These are phyloP conservation scores for Heptranchias perlo DNA, from an alignment of 2,113 vertebrate genomes.

Conservation along the genomic window DNA sequence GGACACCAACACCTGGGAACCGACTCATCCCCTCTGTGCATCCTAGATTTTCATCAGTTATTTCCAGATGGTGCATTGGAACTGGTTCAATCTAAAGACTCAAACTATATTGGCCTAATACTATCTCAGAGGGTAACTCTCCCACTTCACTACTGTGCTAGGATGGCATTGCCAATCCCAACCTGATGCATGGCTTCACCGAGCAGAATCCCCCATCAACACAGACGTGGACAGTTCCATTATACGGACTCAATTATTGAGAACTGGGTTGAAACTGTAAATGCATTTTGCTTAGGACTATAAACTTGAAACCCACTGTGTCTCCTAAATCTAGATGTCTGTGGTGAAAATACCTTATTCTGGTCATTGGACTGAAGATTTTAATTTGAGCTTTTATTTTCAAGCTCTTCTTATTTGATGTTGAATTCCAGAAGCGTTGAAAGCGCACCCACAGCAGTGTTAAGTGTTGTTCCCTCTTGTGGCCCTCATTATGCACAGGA, in stretches of 20 bases:
- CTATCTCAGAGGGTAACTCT: not conserved
- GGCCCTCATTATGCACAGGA: not conserved
- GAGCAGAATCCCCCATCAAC: not conserved
- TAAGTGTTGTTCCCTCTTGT: not conserved
- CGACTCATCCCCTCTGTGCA: not conserved
- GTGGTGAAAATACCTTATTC: not conserved
- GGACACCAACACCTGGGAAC: conserved; percentile 1
- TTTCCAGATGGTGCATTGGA: not conserved
- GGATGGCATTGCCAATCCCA: not conserved
- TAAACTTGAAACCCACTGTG: not conserved
- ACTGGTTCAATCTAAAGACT: not conserved
- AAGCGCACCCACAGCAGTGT: not conserved
- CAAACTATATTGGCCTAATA: not conserved
- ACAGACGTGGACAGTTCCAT: not conserved
- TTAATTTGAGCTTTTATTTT: conserved; percentile 19
- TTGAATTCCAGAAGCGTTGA: not conserved
- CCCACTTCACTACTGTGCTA: not conserved
- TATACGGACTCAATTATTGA: not conserved
- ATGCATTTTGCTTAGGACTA: not conserved
- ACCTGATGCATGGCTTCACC: not conserved
- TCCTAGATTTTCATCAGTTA: not conserved
- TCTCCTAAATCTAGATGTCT: not conserved
- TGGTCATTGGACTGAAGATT: not conserved
- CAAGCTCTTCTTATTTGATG: not conserved
- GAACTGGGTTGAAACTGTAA: not conserved